phyloP scores from a whole-genome alignment of 2,797 vertebrate species.

The Anas acuta region DNA sequence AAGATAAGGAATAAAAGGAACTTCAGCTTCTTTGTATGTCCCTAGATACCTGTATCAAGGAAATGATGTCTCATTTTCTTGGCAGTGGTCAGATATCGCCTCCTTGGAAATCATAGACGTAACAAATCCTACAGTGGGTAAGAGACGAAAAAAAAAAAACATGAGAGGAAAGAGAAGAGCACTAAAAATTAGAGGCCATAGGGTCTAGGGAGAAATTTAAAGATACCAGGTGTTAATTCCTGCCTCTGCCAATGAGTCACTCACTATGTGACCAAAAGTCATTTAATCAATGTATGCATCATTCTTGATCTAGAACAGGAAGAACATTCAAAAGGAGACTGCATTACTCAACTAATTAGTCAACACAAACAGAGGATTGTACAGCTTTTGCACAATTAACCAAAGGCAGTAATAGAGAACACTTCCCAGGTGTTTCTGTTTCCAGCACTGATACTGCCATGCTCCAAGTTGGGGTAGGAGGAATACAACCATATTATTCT shows the following conservation, averaged over 20 bases:
- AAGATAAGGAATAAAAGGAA: not conserved
- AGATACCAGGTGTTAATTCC: not conserved
- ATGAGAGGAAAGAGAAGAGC: not conserved
- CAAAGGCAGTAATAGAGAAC: not conserved
- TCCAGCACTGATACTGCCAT: not conserved
- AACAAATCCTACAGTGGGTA: not conserved
- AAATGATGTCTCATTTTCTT: not conserved
- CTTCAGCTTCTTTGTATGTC: not conserved
- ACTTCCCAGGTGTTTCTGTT: not conserved
- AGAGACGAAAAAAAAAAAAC: not conserved
- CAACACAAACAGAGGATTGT: not conserved
- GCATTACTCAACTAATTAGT: not conserved
- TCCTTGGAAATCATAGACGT: fast-evolving
- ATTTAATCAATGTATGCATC: not conserved
- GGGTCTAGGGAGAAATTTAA: not conserved
- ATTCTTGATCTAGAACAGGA: slow-evolving; percentile 18
- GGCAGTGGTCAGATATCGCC: not conserved
- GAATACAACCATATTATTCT: not conserved
- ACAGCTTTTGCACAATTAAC: not conserved
- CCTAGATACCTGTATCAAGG: not conserved
- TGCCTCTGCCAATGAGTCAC: slow-evolving; percentile 15
- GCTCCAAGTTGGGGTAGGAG: not conserved
- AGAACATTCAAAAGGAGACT: not conserved
- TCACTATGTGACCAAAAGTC: not conserved
- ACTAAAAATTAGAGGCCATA: not conserved